Conservation (phyloP, 2,888 invertebrate species). For the Eurytoma californica region DNA sequence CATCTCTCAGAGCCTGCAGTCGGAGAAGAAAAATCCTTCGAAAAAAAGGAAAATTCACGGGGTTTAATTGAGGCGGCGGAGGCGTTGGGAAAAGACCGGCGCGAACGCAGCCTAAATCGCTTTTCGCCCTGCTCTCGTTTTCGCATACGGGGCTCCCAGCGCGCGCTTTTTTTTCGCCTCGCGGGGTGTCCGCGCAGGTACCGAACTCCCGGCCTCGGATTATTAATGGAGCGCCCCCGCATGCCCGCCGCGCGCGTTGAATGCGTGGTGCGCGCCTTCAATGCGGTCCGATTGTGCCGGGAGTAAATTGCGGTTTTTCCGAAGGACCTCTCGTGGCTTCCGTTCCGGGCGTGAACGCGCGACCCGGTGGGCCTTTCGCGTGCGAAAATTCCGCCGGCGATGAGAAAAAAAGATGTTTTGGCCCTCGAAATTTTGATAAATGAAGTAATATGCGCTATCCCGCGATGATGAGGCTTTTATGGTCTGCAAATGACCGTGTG, state of each 20-base stretch:
- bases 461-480: background rate
- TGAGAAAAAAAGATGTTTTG: slow-evolving; percentile 33
- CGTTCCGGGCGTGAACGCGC: background rate
- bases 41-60: slow-evolving; percentile 27
- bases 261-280: too few species aligned
- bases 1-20: background rate
- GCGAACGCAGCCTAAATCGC: slow-evolving; percentile 9
- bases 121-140: slow-evolving; percentile 21
- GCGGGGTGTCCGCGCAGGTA: slow-evolving; percentile 36
- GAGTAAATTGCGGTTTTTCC: slow-evolving; percentile 27
- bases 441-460: slow-evolving; percentile 16
- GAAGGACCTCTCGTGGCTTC: slow-evolving; percentile 9
- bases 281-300: background rate
- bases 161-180: slow-evolving; percentile 15
- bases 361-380: slow-evolving; percentile 10
- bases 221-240: slow-evolving; percentile 21
- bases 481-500: slow-evolving; percentile 1
- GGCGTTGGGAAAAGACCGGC: slow-evolving; percentile 7
- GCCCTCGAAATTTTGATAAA: slow-evolving; percentile 3
- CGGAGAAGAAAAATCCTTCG: slow-evolving; percentile 1
- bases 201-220: background rate
- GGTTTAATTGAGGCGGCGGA: slow-evolving; percentile 17
- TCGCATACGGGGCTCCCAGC: background rate
- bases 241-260: background rate
- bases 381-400: slow-evolving; percentile 8